Percentiles rank a stretch among this genome's conserved stretches.
These are phyloP conservation scores for Eudorcas thomsonii DNA, from an alignment of 2,113 vertebrate genomes.

Conservation along the genomic window DNA sequence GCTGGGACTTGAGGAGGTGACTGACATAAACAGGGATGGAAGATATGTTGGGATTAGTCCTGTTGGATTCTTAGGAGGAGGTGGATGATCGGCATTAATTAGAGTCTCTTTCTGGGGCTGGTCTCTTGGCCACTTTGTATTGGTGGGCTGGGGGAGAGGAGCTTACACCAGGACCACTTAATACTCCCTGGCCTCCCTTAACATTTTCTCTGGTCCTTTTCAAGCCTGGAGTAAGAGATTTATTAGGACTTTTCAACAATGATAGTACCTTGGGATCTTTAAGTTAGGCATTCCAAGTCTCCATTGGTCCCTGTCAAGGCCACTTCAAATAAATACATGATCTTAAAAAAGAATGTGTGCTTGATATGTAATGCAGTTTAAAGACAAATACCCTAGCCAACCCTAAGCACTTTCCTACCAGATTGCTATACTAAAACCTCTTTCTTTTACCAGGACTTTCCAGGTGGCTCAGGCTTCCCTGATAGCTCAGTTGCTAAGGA, in stretches of 20 bases:
- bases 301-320: neutral
- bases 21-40: neutral
- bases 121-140: neutral
- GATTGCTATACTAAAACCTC: neutral
- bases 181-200: neutral
- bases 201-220: neutral
- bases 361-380: slow-evolving; percentile 20
- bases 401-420: neutral
- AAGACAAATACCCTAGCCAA: neutral
- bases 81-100: neutral
- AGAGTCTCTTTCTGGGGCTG: neutral
- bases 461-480: neutral
- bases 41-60: neutral
- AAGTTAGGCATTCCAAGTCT: neutral
- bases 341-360: neutral
- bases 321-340: slow-evolving; percentile 13
- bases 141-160: neutral
- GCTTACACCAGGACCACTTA: neutral
- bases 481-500: neutral
- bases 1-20: neutral
- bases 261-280: neutral
- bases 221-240: neutral
- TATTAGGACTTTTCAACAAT: slow-evolving; percentile 32
- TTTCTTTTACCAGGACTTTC: neutral
- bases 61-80: neutral